A percentile compares a stretch with the other conserved stretches of the same genome.
phyloP scores from a whole-genome alignment of 2,888 invertebrate genomes.

The Drosophila ezoana region DNA sequence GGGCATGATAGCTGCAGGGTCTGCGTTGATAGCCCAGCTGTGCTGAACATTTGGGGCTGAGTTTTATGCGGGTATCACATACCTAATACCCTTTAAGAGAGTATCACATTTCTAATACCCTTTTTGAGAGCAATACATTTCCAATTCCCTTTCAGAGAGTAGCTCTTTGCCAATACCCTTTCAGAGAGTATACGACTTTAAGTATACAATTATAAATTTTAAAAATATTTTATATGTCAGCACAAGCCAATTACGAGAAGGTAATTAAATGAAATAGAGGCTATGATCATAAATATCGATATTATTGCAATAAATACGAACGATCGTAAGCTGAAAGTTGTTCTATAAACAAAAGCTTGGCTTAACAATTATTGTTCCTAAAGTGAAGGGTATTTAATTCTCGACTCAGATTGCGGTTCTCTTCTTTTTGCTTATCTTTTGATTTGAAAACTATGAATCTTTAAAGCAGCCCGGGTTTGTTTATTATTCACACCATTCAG shows the following conservation, averaged over 20 bases:
- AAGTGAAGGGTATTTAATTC: neutral
- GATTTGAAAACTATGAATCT: constrained; percentile 24
- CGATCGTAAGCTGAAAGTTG: too few relatives aligned
- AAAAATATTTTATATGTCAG: too few relatives aligned
- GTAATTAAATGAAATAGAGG: too few relatives aligned
- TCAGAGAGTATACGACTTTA: too few relatives aligned
- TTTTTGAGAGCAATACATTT: neutral
- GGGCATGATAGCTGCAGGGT: constrained; percentile 3
- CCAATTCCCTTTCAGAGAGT: neutral
- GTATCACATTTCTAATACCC: neutral
- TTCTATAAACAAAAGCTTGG: too few relatives aligned
- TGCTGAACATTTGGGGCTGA: constrained; percentile 1
- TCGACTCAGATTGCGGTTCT: too few relatives aligned
- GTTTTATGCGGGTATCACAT: neutral
- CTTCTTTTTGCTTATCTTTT: too few relatives aligned
- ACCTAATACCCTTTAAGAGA: neutral
- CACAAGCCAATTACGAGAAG: too few relatives aligned
- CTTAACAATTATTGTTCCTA: neutral
- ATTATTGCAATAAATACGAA: too few relatives aligned
- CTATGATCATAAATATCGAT: too few relatives aligned
- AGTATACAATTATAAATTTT: too few relatives aligned
- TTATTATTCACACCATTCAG: constrained; percentile 58
- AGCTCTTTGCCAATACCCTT: neutral
- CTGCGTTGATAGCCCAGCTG: constrained; percentile 11
- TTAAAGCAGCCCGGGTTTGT: constrained; percentile 22